Evolutionary conservation across 2,888 invertebrate species (phyloP).

Genomic region (Phaonia tiefii): DNA sequence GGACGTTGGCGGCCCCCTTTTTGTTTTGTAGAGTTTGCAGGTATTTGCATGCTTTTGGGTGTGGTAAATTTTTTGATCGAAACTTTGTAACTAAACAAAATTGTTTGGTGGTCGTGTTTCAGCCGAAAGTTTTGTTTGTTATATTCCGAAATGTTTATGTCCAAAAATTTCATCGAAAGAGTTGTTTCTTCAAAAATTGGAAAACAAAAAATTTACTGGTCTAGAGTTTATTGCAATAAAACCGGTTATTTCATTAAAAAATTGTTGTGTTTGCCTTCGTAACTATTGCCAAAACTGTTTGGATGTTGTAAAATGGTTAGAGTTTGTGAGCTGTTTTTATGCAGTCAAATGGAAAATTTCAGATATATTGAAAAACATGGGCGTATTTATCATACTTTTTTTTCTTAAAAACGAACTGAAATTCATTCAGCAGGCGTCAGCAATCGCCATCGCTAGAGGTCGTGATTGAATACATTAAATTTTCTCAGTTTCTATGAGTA

Average conservation of each 20-base stretch:
- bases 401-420: too few relatives aligned
- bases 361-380: too few relatives aligned
- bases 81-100: slow-evolving; percentile 63
- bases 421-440: too few relatives aligned
- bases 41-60: slow-evolving; percentile 66
- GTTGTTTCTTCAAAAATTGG: slow-evolving; percentile 59
- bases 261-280: slow-evolving; percentile 85
- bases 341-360: too few relatives aligned
- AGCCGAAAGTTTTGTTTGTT: slow-evolving; percentile 59
- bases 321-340: slow-evolving; percentile 24
- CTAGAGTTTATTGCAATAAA: slow-evolving; percentile 67
- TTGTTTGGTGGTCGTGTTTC: slow-evolving; percentile 52
- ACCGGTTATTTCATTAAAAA: slow-evolving; percentile 78
- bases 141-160: slow-evolving; percentile 63
- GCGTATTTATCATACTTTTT: too few relatives aligned
- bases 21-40: slow-evolving; percentile 73
- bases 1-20: slow-evolving; percentile 93
- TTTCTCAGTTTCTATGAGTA: too few relatives aligned
- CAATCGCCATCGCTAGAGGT: too few relatives aligned
- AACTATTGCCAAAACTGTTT: slow-evolving; percentile 89
- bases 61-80: slow-evolving; percentile 67
- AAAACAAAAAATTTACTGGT: slow-evolving; percentile 67
- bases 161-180: slow-evolving; percentile 67
- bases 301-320: slow-evolving; percentile 82
- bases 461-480: too few relatives aligned